These are phyloP conservation scores for Thaleichthys pacificus DNA, from an alignment of 2,797 vertebrate genomes.

Conservation along the genomic window DNA sequence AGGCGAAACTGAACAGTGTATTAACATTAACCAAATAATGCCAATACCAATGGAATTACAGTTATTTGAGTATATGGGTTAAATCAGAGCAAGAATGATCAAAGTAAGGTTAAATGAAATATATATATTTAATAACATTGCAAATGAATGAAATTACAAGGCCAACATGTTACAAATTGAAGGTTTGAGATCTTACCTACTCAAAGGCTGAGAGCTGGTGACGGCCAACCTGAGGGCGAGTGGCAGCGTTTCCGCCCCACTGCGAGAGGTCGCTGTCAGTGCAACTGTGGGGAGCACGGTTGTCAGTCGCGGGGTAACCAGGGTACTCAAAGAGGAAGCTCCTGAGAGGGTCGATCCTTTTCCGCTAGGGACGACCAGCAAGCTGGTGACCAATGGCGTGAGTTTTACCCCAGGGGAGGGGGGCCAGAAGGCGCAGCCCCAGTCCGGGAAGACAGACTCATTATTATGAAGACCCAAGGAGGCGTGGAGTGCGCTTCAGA, in stretches of 20 bases:
- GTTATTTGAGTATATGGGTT: too few relatives aligned
- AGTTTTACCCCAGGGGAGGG: too few relatives aligned
- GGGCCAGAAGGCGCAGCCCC: too few relatives aligned
- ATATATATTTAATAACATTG: too few relatives aligned
- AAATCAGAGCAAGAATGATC: too few relatives aligned
- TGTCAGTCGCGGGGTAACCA: constrained; percentile 7
- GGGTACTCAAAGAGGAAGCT: not conserved
- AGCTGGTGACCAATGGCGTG: not conserved
- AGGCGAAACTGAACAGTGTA: too few relatives aligned
- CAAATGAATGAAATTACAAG: too few relatives aligned
- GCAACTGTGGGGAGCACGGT: constrained; percentile 8
- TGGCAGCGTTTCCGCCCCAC: not conserved
- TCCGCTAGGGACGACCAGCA: not conserved
- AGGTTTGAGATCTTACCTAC: too few relatives aligned
- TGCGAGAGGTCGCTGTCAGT: constrained; percentile 2
- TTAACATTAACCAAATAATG: too few relatives aligned
- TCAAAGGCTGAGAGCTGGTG: not conserved
- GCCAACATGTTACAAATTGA: too few relatives aligned
- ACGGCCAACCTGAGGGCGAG: not conserved
- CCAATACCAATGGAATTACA: too few relatives aligned
- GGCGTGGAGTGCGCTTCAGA: constrained; percentile 10
- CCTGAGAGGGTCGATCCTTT: not conserved
- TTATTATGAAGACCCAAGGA: not conserved
- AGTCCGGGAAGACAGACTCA: not conserved
- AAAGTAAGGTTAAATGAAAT: too few relatives aligned